These are phyloP conservation scores for Xenops minutus DNA, from an alignment of 2,797 vertebrate genomes.

Conservation along the genomic window DNA sequence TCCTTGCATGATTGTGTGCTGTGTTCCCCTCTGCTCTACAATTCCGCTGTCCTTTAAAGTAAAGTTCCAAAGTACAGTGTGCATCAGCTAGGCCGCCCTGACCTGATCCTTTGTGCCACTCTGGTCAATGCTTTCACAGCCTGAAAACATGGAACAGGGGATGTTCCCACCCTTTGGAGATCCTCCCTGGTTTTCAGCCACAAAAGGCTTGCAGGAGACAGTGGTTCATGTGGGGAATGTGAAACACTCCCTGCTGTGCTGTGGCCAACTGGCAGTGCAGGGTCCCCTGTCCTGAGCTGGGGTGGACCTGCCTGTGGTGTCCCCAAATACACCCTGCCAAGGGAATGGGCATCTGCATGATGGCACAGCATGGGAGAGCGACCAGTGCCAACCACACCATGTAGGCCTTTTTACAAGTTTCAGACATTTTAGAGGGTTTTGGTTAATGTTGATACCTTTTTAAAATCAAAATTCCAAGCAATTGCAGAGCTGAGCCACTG, in stretches of 20 bases:
- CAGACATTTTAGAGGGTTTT: background rate
- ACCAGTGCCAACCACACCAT: background rate
- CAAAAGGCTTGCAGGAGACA: background rate
- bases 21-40: background rate
- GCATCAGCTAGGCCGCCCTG: background rate
- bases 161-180: background rate
- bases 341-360: background rate
- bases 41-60: background rate
- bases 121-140: background rate
- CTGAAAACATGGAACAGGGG: background rate
- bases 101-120: background rate
- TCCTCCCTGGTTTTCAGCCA: background rate
- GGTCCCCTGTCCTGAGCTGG: background rate
- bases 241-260: background rate
- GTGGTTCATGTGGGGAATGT: background rate
- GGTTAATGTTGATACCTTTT: background rate
- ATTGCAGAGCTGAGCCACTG: background rate
- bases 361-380: background rate
- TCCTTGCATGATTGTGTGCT: background rate
- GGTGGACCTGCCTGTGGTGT: fast-evolving
- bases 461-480: background rate
- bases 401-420: background rate
- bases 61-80: fast-evolving
- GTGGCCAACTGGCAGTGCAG: background rate
- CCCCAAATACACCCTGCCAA: background rate